Percentiles rank a stretch among this genome's conserved stretches.
phyloP scores from a whole-genome alignment of 1,140 invertebrate genomes.

The Tyrophagus putrescentiae region DNA sequence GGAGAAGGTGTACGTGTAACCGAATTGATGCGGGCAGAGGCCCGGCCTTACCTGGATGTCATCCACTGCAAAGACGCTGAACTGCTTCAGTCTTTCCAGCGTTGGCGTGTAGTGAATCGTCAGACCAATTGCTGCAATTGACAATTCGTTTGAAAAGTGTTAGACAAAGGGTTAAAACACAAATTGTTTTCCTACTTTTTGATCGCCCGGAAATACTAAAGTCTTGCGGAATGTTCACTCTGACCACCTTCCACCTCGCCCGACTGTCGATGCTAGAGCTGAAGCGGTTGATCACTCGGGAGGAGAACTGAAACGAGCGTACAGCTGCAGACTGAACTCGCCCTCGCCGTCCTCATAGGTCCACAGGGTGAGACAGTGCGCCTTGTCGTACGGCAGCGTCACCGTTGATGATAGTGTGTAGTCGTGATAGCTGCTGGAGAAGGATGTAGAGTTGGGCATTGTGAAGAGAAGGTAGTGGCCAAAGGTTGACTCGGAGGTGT shows the following conservation, averaged over 20 bases:
- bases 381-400: background rate
- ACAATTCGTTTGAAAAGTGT: background rate
- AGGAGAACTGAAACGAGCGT: background rate
- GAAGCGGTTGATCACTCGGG: background rate
- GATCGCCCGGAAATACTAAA: too few species aligned
- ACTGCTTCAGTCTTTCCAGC: background rate
- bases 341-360: constrained; percentile 1
- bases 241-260: too few species aligned
- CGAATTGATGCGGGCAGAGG: background rate
- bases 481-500: background rate
- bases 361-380: constrained; percentile 7
- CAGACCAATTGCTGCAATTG: background rate
- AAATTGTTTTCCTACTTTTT: background rate
- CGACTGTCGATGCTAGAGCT: background rate
- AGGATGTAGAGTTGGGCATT: too few species aligned
- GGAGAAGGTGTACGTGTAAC: background rate
- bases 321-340: background rate
- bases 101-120: background rate
- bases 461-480: constrained; percentile 1
- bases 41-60: constrained; percentile 12
- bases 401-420: background rate
- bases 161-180: background rate
- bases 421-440: background rate
- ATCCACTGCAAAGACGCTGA: constrained; percentile 17
- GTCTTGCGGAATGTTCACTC: too few species aligned